Base-by-base conservation (phyloP, 2,888 invertebrate genomes). In the Cheilosia soror region DNA sequence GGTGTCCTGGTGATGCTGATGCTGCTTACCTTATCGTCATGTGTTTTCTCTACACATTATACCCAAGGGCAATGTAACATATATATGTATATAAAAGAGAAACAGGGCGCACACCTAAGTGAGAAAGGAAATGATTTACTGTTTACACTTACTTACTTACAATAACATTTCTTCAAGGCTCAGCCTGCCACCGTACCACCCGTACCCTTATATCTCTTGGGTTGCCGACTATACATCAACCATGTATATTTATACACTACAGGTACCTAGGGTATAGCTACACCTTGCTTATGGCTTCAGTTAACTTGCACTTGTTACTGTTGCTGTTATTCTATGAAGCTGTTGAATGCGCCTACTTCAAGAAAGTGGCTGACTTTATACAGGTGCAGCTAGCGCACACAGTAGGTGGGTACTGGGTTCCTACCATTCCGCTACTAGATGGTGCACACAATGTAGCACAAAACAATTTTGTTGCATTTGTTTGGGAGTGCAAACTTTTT, bases 131-230 rank as follows among this genome's bases (percentile, higher is more conserved):
- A 79, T 80, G 71, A 84, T 80, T 84, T 84, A 85, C 81, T 81
- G 76, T 85, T 81, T 81, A 72, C 81, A 85, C 65, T 85, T 84
- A 84, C 84, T 85, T 85, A 80, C 76, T 72, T 62, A 77, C 71
- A 85, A 77, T 81, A 81, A 85, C 77, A 85, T 85, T 81, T 66
- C 77, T 85, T 63, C 57, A 44, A 72, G 68, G 55, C 63, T 77
- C 58, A 47, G 60, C 44, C 75, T 42, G 42, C 33, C 76, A 68
- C 60, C 31, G n/a, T n/a, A n/a, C n/a, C n/a, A n/a, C 25, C 15
- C 44, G 15, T 55, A 9, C 15, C 20, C 7, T 27, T 27, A 15
- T 49, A 29, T 27, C 72, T 58, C 33, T 62, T 53, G 37, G 53
- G 51, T n/a, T n/a, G 37, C 9, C 33, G n/a, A 11, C 15, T n/a